Base-by-base conservation (phyloP, 1,140 invertebrate genomes). In the Pomacea maculata region DNA sequence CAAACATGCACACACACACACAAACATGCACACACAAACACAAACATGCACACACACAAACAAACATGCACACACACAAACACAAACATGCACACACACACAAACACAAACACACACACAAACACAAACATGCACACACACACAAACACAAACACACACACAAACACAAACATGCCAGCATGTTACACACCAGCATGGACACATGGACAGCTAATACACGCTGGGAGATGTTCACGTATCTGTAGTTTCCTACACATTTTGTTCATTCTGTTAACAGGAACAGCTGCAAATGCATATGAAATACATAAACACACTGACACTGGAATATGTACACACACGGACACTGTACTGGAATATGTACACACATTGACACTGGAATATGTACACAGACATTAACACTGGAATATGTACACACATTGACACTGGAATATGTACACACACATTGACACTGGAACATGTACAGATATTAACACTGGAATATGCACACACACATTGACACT, bases 71-170 rank as follows among this genome's bases (percentile, higher is more conserved):
- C n/a, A n/a, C n/a, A n/a, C n/a, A n/a, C n/a, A n/a, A n/a, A n/a
- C n/a, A n/a, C n/a, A n/a, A n/a, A n/a, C n/a, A n/a, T n/a, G n/a
- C n/a, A n/a, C n/a, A n/a, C 3, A 2, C 11, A 61, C 57, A 17
- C 11, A 61, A 17, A 61, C 4, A 61, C n/a, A n/a, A n/a, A 1
- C 15, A 14, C 9, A 9, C 1, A 14, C 0, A 61, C 57, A 61
- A 57, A 72, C 21, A 72, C n/a, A n/a, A n/a, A n/a, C n/a, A n/a
- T n/a, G n/a, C n/a, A 17, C n/a, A 63, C 74, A 61, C 55, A 75
- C 74, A 61, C 74, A 75, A n/a, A n/a, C n/a, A n/a, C n/a, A n/a
- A n/a, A n/a, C n/a, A n/a, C n/a, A n/a, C n/a, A n/a, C 74, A 61
- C 55, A 75, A 17, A 25, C 74, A 75, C n/a, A 25, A 25, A 25